These are phyloP conservation scores for Metallyticus violacea DNA, from an alignment of 2,888 invertebrate species.

Conservation along the genomic window DNA sequence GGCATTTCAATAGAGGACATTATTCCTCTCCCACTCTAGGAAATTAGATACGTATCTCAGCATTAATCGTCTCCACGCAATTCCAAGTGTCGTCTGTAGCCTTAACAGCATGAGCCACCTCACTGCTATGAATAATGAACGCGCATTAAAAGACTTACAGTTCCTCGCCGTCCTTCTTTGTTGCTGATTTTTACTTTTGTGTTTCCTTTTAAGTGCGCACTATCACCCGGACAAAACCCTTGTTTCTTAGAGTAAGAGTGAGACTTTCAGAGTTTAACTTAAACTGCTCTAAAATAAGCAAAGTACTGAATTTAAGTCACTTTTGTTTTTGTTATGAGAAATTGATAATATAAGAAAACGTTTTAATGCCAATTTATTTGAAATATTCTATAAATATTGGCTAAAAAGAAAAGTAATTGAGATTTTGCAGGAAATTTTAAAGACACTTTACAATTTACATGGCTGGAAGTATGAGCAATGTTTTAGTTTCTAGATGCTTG, in stretches of 20 bases:
- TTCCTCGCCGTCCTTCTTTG: background rate
- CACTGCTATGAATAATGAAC: background rate
- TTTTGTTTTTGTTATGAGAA: too few species aligned
- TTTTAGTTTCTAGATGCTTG: too few species aligned
- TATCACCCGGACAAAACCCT: background rate
- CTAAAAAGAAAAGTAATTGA: too few species aligned
- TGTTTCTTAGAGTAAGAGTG: background rate
- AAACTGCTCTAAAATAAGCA: background rate
- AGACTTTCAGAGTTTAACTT: background rate
- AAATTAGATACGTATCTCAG: background rate
- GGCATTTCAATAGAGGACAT: background rate
- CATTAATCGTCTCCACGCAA: background rate
- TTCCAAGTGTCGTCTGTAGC: background rate
- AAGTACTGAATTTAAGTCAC: too few species aligned
- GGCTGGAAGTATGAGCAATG: too few species aligned
- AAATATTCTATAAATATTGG: too few species aligned
- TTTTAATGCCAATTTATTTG: too few species aligned
- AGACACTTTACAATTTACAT: too few species aligned
- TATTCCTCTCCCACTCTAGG: too few species aligned
- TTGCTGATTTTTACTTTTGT: background rate
- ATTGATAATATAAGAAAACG: too few species aligned
- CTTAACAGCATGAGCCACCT: background rate
- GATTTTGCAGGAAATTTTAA: too few species aligned
- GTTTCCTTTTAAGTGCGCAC: background rate
- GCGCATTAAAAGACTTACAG: background rate